Conservation (phyloP, 2,113 vertebrate genomes). For the Mirounga angustirostris region DNA sequence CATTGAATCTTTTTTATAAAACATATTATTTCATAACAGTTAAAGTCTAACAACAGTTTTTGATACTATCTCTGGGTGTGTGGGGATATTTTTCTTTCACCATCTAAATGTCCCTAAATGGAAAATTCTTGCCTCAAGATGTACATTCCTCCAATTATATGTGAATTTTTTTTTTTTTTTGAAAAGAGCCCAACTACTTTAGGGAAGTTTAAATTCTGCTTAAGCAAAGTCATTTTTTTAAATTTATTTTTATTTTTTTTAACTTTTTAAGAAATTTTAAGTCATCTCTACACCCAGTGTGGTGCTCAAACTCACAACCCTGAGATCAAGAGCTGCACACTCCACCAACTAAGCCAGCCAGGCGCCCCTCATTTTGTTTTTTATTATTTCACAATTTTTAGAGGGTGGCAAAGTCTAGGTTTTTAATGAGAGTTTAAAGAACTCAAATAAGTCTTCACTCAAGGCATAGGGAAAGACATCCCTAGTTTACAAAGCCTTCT, state of each 20-base stretch:
- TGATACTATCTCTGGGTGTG: neutral
- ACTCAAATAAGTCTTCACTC: slow-evolving; percentile 18
- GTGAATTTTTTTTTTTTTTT: slow-evolving; percentile 33
- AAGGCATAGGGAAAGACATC: neutral
- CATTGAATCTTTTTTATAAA: neutral
- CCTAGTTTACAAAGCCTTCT: slow-evolving; percentile 10
- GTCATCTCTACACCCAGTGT: neutral
- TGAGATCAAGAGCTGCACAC: neutral
- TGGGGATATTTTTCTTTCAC: neutral
- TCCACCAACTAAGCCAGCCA: neutral
- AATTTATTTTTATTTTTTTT: neutral
- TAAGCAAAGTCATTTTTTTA: neutral
- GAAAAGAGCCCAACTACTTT: neutral
- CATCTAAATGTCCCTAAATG: neutral
- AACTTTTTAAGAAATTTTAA: neutral
- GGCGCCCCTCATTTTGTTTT: neutral
- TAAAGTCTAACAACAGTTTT: neutral
- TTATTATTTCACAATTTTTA: neutral
- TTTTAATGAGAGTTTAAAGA: neutral
- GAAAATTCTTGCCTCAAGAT: neutral
- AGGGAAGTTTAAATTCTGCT: slow-evolving; percentile 7
- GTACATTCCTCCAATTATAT: neutral
- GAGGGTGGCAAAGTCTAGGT: neutral
- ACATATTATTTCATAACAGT: neutral
- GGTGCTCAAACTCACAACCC: neutral